Evolutionary conservation across 2,113 vertebrate species (phyloP), one percentile per base, ranked within the genome.

Genomic region (Epinephelus moara): DNA sequence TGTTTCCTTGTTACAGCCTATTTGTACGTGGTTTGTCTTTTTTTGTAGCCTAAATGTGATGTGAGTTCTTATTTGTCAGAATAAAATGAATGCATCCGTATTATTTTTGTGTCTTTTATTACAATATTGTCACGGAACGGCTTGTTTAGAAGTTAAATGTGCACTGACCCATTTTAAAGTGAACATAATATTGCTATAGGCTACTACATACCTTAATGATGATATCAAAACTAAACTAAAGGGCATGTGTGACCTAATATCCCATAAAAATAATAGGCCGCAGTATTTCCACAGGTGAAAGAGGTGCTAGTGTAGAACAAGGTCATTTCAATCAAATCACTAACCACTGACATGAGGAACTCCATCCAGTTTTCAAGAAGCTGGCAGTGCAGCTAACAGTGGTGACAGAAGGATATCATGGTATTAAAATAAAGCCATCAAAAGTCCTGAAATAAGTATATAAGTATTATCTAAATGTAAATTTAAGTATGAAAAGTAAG

Each of bases 21-120:
- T 74, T 12, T 84, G 61, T 79, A 78, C 75, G 42, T 73, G 56
- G 14, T 45, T 30, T 81, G 72, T 68, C 27, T 42, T 68, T 40
- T 72, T 70, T 70, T 66, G 33, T 37, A 37, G 33, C 33, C 42
- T 78, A 56, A 71, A 70, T 78, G 70, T 88, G 76, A 52, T 72
- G 55, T 50, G 23, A 55, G 17, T 50, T 73, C 53, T 63, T 45
- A 56, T 59, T 78, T 42, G 74, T 78, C 27, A 37, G 19, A 87
- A 85, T 84, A 82, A 91, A 88, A 70, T 82, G 9, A 71, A 67
- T 86, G 56, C 62, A 78, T 70, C 75, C 55, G 42, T 68, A 25
- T 52, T 37, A 25, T 57, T 23, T 68, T 42, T 66, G 49, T 67
- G 53, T 50, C 3, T 49, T 33, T 27, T 1, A n/a, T 64, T 45